phyloP scores from a whole-genome alignment of 53 echinoderm and acorn worm genomes.

The Stichopus horrens region DNA sequence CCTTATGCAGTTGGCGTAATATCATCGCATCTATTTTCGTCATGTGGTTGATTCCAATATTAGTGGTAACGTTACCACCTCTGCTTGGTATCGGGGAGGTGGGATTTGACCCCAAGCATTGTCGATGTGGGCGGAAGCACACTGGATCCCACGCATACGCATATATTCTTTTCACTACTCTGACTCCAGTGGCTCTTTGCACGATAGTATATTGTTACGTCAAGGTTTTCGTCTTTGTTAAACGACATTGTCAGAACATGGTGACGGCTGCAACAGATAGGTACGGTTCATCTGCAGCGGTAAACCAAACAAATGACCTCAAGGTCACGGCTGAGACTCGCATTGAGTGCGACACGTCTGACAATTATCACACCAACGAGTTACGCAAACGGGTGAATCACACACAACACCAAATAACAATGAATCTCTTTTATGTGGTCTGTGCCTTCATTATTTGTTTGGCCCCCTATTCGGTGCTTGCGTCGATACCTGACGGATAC shows the following conservation, averaged over 20 bases:
- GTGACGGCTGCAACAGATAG: not conserved
- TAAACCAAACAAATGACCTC: not conserved
- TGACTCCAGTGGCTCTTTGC: slow-evolving; percentile 68
- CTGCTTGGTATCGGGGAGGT: slow-evolving; percentile 67
- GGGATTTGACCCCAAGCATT: slow-evolving; percentile 80
- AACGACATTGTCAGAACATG: slow-evolving; percentile 67
- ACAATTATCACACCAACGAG: not conserved
- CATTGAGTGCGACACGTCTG: not conserved
- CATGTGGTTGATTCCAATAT: slow-evolving; percentile 70
- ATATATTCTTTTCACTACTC: slow-evolving; percentile 56
- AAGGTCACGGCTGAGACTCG: not conserved
- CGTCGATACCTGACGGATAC: slow-evolving; percentile 68
- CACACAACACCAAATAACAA: slow-evolving; percentile 69
- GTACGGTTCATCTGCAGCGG: not conserved
- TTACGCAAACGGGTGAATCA: slow-evolving; percentile 35
- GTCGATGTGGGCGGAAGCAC: slow-evolving; percentile 72
- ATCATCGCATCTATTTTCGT: slow-evolving; percentile 61
- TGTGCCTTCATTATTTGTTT: slow-evolving; percentile 77
- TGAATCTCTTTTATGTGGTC: slow-evolving; percentile 84
- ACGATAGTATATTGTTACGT: slow-evolving; percentile 72
- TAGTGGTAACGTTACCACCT: slow-evolving; percentile 58
- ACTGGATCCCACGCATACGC: slow-evolving; percentile 60
- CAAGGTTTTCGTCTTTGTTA: slow-evolving; percentile 70
- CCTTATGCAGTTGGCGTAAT: slow-evolving; percentile 61
- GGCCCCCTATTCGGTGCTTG: slow-evolving; percentile 65